Evolutionary conservation across 2,888 invertebrate genomes (phyloP).

Genomic region (Gryllus longicercus): DNA sequence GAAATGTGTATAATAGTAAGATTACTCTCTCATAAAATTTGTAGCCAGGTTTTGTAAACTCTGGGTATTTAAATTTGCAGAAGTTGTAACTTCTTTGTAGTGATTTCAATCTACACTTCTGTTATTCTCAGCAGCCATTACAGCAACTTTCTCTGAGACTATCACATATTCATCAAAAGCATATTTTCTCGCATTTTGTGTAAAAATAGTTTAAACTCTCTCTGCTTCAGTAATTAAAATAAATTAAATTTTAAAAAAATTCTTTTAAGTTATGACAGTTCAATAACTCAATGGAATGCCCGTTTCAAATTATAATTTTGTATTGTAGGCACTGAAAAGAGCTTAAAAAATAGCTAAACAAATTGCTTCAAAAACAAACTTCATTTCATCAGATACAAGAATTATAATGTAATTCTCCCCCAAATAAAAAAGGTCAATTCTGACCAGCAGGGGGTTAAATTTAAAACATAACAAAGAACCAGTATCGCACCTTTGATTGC

Average conservation of each 20-base stretch:
- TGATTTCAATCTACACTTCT: not conserved
- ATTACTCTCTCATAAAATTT: not conserved
- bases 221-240: not conserved
- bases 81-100: not conserved
- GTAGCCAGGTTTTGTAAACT: not conserved
- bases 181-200: not conserved
- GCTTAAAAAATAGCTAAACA: no score
- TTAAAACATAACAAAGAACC: not conserved
- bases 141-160: not conserved
- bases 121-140: not conserved
- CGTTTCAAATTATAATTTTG: not conserved
- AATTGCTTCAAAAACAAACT: no score
- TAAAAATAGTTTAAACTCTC: not conserved
- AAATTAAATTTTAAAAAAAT: not conserved
- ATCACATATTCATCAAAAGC: not conserved
- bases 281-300: no score
- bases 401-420: no score
- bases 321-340: no score
- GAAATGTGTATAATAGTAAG: not conserved
- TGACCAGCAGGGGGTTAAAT: no score
- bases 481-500: slow-evolving; percentile 70
- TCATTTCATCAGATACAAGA: no score
- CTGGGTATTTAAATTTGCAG: not conserved
- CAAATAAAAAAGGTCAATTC: no score
- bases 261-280: no score